Base-by-base conservation (phyloP, 2,888 invertebrate species). In the Orchesellides sinensis region DNA sequence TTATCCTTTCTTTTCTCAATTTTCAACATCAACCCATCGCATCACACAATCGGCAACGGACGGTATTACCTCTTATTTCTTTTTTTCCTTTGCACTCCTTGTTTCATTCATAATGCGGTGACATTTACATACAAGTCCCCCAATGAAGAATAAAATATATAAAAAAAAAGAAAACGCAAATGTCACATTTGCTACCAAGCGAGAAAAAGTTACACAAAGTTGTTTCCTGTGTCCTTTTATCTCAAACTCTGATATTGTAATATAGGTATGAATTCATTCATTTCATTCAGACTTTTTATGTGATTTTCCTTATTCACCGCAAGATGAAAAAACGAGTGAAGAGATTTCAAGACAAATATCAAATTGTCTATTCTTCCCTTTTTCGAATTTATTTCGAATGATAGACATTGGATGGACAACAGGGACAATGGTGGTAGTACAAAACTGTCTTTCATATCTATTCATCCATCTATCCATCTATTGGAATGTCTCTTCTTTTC, bases 321-420 rank as follows among this genome's bases (percentile, higher is more conserved):
- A 47, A 49, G 49, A 23, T 21, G 63, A 40, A 47, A 54, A 56
- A 59, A 32, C 59, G 32, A 72, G 65, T 21, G 25, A 29, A 66
- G 59, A 73, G 54, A 70, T 80, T 70, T 65, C 21, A 25, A 10
- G 40, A 29, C 45, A 52, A 29, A 63, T 59, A 70, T 61, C 61
- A 19, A 68, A 84, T 84, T 81, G 66, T 84, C 82, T 59, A 25
- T 47, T 59, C 69, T 75, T 52, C 52, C 17, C 17, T 21, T 72
- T 29, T 75, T 35, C 68, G 19, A 17, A n/a, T n/a, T n/a, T 17
- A 45, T 49, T 40, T 32, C 54, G 66, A 54, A 78, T 87, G 87
- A 87, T 86, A 84, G 85, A 87, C 87, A 85, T 84, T 72, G 69
- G 54, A 68, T 69, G 40, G 63, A 19, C 19, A 56, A 69, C 17